Percentiles rank a stretch among this genome's conserved stretches.
Conservation (phyloP, 2,113 vertebrate genomes). For the Forbesichthys agassizii region DNA sequence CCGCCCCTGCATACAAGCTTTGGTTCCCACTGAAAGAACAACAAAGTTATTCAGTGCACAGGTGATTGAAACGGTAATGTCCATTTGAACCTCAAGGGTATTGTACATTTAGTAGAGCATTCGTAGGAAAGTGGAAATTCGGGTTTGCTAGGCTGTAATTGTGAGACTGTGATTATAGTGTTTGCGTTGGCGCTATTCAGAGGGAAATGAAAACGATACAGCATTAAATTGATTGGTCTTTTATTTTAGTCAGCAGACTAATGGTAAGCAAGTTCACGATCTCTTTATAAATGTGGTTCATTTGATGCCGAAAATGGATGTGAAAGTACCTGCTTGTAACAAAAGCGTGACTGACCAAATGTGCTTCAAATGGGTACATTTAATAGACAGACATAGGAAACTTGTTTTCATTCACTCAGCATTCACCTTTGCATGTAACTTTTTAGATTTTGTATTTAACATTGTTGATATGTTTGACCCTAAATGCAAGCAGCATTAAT, state of each 20-base stretch:
- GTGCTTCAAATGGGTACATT: slow-evolving; percentile 15
- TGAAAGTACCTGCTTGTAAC: slow-evolving; percentile 21
- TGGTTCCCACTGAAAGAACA: neutral
- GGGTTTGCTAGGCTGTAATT: slow-evolving; percentile 52
- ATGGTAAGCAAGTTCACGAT: slow-evolving; percentile 58
- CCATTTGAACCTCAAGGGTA: slow-evolving; percentile 58
- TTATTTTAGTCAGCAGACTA: slow-evolving; percentile 53
- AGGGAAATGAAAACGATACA: slow-evolving; percentile 48
- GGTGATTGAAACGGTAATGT: slow-evolving; percentile 50
- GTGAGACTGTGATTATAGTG: slow-evolving; percentile 60
- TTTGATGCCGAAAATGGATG: slow-evolving; percentile 49
- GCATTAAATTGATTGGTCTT: slow-evolving; percentile 61
- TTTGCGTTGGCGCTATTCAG: slow-evolving; percentile 62
- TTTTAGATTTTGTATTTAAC: no score
- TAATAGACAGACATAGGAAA: slow-evolving; percentile 7
- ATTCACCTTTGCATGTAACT: no score
- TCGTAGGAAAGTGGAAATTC: slow-evolving; percentile 38
- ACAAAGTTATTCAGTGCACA: slow-evolving; percentile 30
- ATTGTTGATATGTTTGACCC: neutral
- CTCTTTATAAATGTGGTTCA: slow-evolving; percentile 35
- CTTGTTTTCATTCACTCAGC: no score
- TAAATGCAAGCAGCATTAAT: no score
- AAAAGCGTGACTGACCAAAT: slow-evolving; percentile 17
- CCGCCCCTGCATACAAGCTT: neutral
- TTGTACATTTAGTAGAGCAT: slow-evolving; percentile 50